phyloP scores from a whole-genome alignment of 2,888 invertebrate species.

The Capitulum mitella region DNA sequence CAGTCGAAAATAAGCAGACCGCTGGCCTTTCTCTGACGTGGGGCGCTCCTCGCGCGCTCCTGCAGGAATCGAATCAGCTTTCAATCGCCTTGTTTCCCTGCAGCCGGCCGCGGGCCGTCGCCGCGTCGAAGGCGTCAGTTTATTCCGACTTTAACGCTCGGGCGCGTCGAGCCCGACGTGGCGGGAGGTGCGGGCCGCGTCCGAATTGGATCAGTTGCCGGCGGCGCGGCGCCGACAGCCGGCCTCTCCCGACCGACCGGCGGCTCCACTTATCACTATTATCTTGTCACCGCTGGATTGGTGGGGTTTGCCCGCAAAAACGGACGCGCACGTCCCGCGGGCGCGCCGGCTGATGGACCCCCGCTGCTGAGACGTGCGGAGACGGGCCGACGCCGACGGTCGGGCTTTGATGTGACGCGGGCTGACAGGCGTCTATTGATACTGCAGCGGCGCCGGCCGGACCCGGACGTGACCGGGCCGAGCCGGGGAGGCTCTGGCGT shows the following conservation, averaged over 20 bases:
- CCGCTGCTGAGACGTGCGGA: not conserved
- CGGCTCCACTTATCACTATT: constrained; percentile 15
- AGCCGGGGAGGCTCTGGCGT: too few relatives aligned
- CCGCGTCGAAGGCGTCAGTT: too few relatives aligned
- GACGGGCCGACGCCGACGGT: not conserved
- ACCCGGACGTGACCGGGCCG: too few relatives aligned
- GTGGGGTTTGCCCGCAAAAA: not conserved
- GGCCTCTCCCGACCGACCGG: not conserved
- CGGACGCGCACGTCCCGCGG: not conserved
- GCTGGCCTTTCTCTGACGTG: not conserved
- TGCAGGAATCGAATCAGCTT: not conserved
- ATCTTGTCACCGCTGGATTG: constrained; percentile 4
- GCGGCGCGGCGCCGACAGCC: not conserved
- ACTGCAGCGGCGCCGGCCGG: too few relatives aligned
- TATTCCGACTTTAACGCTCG: too few relatives aligned
- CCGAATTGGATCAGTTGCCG: not conserved
- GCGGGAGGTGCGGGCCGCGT: not conserved
- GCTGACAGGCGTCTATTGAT: too few relatives aligned
- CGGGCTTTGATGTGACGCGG: too few relatives aligned
- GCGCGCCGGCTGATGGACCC: not conserved
- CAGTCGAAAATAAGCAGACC: not conserved
- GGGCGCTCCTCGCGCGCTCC: not conserved
- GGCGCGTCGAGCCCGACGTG: too few relatives aligned
- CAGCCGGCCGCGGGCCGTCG: too few relatives aligned
- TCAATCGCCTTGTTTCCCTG: too few relatives aligned